Percentiles rank a stretch among this genome's conserved stretches.
These are phyloP conservation scores for Xenopus borealis DNA, from an alignment of 2,113 vertebrate species.

Conservation along the genomic window DNA sequence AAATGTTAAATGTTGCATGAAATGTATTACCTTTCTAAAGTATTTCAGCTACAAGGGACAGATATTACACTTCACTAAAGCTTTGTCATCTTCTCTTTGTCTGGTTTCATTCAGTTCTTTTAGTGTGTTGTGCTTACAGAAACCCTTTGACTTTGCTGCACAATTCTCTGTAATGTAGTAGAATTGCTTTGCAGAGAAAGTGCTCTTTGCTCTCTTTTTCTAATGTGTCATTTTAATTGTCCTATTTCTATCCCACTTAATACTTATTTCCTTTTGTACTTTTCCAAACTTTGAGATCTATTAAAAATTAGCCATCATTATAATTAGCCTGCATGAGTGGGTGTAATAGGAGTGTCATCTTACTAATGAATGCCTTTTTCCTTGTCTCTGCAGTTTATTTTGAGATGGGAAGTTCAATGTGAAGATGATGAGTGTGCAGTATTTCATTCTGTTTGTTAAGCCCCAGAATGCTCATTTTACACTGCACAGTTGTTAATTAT, in stretches of 20 bases:
- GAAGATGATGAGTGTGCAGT: background rate
- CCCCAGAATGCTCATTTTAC: no score
- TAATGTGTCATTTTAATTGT: background rate
- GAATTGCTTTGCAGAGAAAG: background rate
- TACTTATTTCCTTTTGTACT: background rate
- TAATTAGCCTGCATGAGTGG: slow-evolving; percentile 1
- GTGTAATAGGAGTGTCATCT: background rate
- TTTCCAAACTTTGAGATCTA: background rate
- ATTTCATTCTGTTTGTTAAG: no score
- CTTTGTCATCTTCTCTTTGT: no score
- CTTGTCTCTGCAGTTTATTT: background rate
- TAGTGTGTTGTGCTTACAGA: no score
- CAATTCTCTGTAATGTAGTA: background rate
- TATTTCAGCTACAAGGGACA: no score
- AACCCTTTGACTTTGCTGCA: background rate
- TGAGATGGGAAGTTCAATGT: background rate
- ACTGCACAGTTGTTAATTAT: no score
- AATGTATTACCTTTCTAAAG: no score
- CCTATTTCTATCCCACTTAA: background rate
- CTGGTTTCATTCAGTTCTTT: no score
- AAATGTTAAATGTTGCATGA: no score
- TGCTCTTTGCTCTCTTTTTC: background rate
- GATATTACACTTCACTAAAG: no score
- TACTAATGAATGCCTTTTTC: background rate
- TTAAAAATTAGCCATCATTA: background rate